Evolutionary conservation across 2,888 invertebrate species (phyloP).

Genomic region (Hedya salicella): DNA sequence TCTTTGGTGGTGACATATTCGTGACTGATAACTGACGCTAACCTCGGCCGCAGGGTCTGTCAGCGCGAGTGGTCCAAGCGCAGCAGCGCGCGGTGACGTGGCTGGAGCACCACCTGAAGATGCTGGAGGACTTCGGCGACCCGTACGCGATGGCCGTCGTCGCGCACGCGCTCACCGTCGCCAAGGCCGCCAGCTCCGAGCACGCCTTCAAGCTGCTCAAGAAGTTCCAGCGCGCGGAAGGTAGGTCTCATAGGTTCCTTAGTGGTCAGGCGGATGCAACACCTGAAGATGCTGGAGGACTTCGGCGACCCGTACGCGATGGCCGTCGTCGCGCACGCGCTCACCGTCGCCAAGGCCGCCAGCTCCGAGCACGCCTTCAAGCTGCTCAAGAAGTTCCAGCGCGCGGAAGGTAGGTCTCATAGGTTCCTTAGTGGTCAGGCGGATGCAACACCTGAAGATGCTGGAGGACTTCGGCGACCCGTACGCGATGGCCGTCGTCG

Average conservation of each 20-base stretch:
- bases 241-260: too few relatives aligned
- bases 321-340: conserved; percentile 95
- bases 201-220: conserved; percentile 91
- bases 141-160: conserved; percentile 95
- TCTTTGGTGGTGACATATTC: conserved; percentile 5
- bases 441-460: conserved; percentile 89
- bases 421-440: background rate
- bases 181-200: conserved; percentile 94
- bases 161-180: conserved; percentile 93
- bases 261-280: conserved; percentile 69
- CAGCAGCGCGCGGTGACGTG: conserved; percentile 90
- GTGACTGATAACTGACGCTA: conserved; percentile 8
- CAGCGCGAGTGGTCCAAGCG: conserved; percentile 90
- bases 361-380: conserved; percentile 93
- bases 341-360: conserved; percentile 93
- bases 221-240: conserved; percentile 78
- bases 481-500: conserved; percentile 94
- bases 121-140: conserved; percentile 88
- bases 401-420: conserved; percentile 85
- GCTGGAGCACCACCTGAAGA: conserved; percentile 92
- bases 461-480: conserved; percentile 90
- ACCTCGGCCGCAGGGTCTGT: conserved; percentile 83
- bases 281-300: conserved; percentile 90
- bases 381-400: conserved; percentile 87
- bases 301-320: conserved; percentile 92